Evolutionary conservation across 1,140 invertebrate genomes (phyloP), one percentile per base, ranked within the genome.

Genomic region (Gryon sp.): DNA sequence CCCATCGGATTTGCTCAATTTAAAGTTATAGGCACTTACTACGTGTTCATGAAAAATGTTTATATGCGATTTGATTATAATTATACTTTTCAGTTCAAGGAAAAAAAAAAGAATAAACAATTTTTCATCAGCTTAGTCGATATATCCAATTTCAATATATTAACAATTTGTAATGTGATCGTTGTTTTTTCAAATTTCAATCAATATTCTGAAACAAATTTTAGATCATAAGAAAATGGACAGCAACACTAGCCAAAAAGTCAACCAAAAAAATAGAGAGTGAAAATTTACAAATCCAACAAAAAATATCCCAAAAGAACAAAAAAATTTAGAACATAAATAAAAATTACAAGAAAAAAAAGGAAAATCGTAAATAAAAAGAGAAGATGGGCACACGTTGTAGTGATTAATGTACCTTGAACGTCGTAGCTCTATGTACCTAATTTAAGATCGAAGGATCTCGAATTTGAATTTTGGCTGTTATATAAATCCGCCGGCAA

Each of bases 391-490:
- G 75, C 80, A 82, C 80, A 80, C 82, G 81, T 76, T 60, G 81
- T 84, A 85, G 82, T 86, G 82, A 82, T 84, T 84, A 84, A 82
- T 79, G 75, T 81, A 78, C 72, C 78, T 80, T 75, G 66, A 81
- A 79, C 76, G 72, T 76, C 50, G 78, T 82, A 82, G 78, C 77
- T 73, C 80, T 81, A 82, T 83, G 74, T 82, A 80, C 77, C 76
- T 80, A 76, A 80, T 82, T 80, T 80, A 78, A 57, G 70, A 78
- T 79, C 75, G 30, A 74, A 80, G 48, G 79, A 82, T 81, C 80
- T 83, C 80, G 59, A 76, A 59, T 59, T 75, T 53, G 65, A 76
- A 77, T 82, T 78, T 72, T 53, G 69, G 72, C 78, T 78, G 80
- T 78, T 81, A 66, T 24, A n/a, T n/a, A n/a, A 70, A 69, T 22